These are phyloP conservation scores for Hemitrygon akajei DNA, from an alignment of 2,797 vertebrate species.

Conservation along the genomic window DNA sequence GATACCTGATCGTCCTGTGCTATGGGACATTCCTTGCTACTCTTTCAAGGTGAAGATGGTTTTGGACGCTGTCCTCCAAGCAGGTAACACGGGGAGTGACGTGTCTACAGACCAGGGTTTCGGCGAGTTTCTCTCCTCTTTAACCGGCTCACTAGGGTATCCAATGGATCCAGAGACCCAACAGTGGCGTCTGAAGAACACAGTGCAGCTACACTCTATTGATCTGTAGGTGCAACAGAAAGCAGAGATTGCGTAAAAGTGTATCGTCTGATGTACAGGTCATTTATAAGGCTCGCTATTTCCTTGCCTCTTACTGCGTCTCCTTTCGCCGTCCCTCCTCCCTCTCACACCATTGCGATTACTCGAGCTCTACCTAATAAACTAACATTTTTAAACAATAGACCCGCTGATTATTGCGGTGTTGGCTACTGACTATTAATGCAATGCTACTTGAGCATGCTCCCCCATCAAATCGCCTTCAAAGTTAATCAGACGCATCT, in stretches of 20 bases:
- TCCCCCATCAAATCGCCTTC: not conserved
- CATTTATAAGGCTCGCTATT: not conserved
- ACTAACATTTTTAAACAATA: not conserved
- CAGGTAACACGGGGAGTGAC: not conserved
- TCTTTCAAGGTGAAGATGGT: not conserved
- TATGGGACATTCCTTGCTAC: constrained; percentile 24
- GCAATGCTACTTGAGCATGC: not conserved
- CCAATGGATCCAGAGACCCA: not conserved
- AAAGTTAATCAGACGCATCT: not conserved
- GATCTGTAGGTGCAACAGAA: not conserved
- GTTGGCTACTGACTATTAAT: not conserved
- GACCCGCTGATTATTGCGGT: not conserved
- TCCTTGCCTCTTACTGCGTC: not conserved
- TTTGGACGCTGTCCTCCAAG: not conserved
- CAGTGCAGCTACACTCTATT: not conserved
- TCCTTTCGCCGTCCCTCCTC: not conserved
- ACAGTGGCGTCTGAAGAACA: not conserved
- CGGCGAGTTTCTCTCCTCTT: not conserved
- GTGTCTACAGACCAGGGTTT: not conserved
- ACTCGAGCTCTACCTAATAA: not conserved
- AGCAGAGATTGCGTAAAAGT: not conserved
- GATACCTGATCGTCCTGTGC: constrained; percentile 5
- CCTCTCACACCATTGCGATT: not conserved
- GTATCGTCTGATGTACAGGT: not conserved
- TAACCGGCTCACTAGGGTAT: not conserved